Base-by-base conservation (phyloP, 2,113 vertebrate species). In the Prunella himalayana region DNA sequence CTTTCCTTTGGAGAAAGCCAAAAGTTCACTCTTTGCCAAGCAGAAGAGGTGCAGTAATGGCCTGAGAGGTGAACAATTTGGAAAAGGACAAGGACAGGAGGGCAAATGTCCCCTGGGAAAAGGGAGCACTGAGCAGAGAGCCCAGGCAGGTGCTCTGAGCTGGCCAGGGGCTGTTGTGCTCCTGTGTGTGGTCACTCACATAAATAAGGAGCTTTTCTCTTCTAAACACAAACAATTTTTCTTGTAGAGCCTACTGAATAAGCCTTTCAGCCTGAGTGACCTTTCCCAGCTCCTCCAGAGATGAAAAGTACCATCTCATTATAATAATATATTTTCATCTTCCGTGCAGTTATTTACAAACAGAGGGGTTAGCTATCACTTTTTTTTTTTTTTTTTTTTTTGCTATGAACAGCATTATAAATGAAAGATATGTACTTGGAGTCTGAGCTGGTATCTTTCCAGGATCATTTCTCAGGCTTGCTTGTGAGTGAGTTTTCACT, bases 21-120 rank as follows among this genome's bases (percentile, higher is more conserved):
- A 1, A 80, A 65, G 23, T 8, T 5, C 3, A 2, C 15, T 5
- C 42, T 61, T 15, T 28, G 28, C 59, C 50, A 31, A 45, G 86
- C n/a, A 72, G 61, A n/a, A 53, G 39, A 33, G 2, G 0, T 20
- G 66, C 45, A 12, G 15, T 3, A 30, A 0, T 8, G 19, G 31
- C 15, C 54, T 39, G 50, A 15, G 49, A 45, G 44, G 45, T 6
- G 35, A 73, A 42, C 9, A 18, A 28, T 3, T 19, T 35, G 45
- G 6, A 15, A 39, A 63, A 47, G 53, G 75, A 17, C 69, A 68
- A 35, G 47, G 45, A 7, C 70, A 59, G 37, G 53, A 82, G 41
- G 24, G 45, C 33, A 83, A 4, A 57, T 30, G 65, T 35, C n/a
- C 9, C 59, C 3, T 2, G 9, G 24, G 3, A 16, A 33, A 30